Evolutionary conservation across 2,113 vertebrate species (phyloP), one percentile per base, ranked within the genome.

Genomic region (Eurypyga helias): DNA sequence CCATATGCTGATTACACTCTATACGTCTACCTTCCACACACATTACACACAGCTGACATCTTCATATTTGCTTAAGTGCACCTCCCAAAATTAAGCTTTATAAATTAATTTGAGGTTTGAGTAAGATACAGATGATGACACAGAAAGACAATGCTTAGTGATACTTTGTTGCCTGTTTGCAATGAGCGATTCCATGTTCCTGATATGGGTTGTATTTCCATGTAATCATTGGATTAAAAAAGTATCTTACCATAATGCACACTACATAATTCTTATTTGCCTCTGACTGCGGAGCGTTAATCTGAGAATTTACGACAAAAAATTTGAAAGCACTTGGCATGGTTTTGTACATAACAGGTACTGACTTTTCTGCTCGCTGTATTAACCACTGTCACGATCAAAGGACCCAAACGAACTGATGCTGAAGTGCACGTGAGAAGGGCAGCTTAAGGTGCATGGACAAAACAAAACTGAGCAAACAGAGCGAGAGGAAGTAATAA

Each of bases 1-100:
- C 49, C 58, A 2, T 36, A 3, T 41, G 1, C 13, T 46, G 12
- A 1, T 23, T 41, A 7, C 2, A 2, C 25, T 51, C 2, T 6
- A 23, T 2, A 26, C 14, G 4, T 43, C 7, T 54, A 5, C 10
- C 24, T 57, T 12, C 24, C 49, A 46, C 5, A 21, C 18, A 2
- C 11, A 10, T 23, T 57, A 41, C 24, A 16, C 13, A 51, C 13
- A 5, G 9, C 51, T 46, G 41, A 41, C 41, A 41, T 9, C 15
- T n/a, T 70, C 70, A 17, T 61, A 46, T 28, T 51, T 69, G 46
- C 26, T 54, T 46, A 61, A 60, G 15, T 46, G 21, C 41, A 41
- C 17, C 36, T 72, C 31, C 25, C 13, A 6, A 62, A 34, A 43
- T 43, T 29, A 43, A 83, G 36, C 33, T 48, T 36, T 64, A 48